Percentiles rank a stretch among this genome's conserved stretches.
Conservation (phyloP, 2,113 vertebrate genomes). For the Engraulis encrasicolus region DNA sequence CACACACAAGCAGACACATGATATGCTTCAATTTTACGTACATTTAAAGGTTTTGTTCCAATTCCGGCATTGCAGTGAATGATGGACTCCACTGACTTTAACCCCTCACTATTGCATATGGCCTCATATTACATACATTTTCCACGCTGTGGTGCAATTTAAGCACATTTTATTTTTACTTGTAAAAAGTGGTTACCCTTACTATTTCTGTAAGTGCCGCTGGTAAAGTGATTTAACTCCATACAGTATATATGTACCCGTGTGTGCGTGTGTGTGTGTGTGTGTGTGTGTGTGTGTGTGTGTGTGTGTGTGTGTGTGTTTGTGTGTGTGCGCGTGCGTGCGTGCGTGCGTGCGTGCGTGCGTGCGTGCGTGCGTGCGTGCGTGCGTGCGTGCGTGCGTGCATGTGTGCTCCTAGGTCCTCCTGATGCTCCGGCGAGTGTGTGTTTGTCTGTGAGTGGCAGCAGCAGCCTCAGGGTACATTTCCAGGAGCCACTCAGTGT, state of each 20-base stretch:
- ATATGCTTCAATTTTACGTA: no score
- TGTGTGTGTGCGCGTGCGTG: background rate
- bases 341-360: background rate
- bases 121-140: no score
- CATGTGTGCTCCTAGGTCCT: conserved; percentile 70
- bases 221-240: no score
- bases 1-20: no score
- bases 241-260: no score
- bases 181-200: no score
- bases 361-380: background rate
- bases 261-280: background rate
- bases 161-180: background rate
- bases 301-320: conserved; percentile 15
- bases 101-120: no score
- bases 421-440: conserved; percentile 81
- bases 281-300: no score
- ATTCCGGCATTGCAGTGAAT: conserved; percentile 90
- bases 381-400: conserved; percentile 32
- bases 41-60: no score
- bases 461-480: conserved; percentile 80
- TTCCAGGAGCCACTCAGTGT: conserved; percentile 86
- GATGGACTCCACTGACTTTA: no score
- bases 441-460: conserved; percentile 82
- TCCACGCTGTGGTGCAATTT: no score
- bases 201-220: no score